phyloP scores from a whole-genome alignment of 92 coral and sea anemone genomes.

The Actinostola sp. region DNA sequence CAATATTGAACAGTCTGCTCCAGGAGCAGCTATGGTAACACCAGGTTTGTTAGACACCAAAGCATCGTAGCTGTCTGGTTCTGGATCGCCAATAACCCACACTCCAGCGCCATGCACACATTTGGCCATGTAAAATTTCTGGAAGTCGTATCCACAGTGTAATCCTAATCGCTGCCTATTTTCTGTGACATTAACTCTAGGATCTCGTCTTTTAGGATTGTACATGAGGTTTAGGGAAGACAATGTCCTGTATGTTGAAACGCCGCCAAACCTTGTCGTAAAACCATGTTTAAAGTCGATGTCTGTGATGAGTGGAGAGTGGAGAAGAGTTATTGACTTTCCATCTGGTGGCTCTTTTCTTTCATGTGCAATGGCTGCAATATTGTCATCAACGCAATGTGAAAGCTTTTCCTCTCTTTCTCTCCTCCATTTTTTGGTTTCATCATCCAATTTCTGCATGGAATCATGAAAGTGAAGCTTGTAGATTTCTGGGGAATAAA shows the following conservation, averaged over 20 bases:
- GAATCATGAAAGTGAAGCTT: slow-evolving; percentile 55
- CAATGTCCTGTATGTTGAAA: slow-evolving; percentile 73
- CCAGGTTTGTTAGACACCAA: slow-evolving; percentile 59
- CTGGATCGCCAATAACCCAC: slow-evolving; percentile 84
- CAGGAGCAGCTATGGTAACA: slow-evolving; percentile 81
- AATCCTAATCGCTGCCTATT: slow-evolving; percentile 73
- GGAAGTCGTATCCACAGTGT: slow-evolving; percentile 56
- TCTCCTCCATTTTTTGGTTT: slow-evolving; percentile 44
- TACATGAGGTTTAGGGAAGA: slow-evolving; percentile 77
- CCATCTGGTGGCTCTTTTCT: slow-evolving; percentile 52
- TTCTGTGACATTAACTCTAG: slow-evolving; percentile 66
- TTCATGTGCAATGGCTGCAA: slow-evolving; percentile 45
- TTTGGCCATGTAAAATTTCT: slow-evolving; percentile 64
- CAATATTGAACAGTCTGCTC: slow-evolving; percentile 78
- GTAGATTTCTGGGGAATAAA: slow-evolving; percentile 67
- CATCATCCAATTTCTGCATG: slow-evolving; percentile 55
- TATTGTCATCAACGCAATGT: slow-evolving; percentile 55
- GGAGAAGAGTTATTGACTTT: slow-evolving; percentile 58
- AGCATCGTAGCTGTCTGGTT: slow-evolving; percentile 84
- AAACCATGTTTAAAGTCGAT: slow-evolving; percentile 72
- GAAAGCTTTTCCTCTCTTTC: slow-evolving; percentile 60
- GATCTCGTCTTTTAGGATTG: slow-evolving; percentile 77
- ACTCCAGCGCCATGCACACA: slow-evolving; percentile 73
- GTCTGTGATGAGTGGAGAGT: slow-evolving; percentile 53
- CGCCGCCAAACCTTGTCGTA: slow-evolving; percentile 83